These are phyloP conservation scores for Neopelma chrysocephalum DNA, from an alignment of 2,797 vertebrate species.

Conservation along the genomic window DNA sequence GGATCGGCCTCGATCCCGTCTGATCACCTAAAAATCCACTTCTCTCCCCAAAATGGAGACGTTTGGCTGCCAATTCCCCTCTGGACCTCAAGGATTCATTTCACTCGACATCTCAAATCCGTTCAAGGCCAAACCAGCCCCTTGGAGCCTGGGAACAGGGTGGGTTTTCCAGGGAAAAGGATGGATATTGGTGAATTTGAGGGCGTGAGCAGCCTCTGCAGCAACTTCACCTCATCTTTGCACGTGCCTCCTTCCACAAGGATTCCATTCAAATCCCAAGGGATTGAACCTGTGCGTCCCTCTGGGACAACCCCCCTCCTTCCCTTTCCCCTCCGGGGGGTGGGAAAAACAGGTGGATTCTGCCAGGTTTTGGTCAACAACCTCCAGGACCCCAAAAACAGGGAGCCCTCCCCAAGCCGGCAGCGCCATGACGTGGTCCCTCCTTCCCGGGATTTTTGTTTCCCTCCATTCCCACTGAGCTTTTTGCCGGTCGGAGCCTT, in stretches of 20 bases:
- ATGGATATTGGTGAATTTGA: background rate
- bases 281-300: background rate
- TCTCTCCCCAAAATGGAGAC: background rate
- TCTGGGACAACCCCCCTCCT: background rate
- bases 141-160: background rate
- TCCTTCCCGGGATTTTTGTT: background rate
- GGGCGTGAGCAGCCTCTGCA: background rate
- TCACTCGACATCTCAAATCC: background rate
- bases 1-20: background rate
- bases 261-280: background rate
- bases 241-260: conserved; percentile 1
- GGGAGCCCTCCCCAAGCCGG: conserved; percentile 2
- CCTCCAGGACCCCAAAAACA: background rate
- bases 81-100: background rate
- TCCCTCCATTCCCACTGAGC: conserved; percentile 14
- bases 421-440: conserved; percentile 46
- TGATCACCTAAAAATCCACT: background rate
- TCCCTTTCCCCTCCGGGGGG: background rate
- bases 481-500: conserved; percentile 38
- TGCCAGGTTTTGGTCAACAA: background rate
- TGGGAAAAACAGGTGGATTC: background rate
- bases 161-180: background rate
- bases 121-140: background rate
- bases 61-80: background rate
- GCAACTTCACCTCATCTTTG: background rate